These are phyloP conservation scores for Sebastes hubbsi DNA, from an alignment of 2,797 vertebrate species.

Conservation along the genomic window DNA sequence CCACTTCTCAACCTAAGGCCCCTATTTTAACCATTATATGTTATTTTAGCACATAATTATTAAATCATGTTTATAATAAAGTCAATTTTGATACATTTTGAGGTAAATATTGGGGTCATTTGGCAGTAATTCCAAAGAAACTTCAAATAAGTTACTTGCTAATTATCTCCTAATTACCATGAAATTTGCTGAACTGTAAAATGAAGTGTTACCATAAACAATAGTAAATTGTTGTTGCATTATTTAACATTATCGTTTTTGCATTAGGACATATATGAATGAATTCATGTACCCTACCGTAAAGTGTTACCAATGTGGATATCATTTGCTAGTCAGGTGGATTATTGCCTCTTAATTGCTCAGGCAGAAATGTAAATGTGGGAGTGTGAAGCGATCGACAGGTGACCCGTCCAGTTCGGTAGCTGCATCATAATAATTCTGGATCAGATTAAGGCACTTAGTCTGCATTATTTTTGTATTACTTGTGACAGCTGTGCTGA, in stretches of 20 bases:
- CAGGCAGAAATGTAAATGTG: background rate
- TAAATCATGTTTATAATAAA: too few species aligned
- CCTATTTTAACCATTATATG: too few species aligned
- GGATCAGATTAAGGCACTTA: background rate
- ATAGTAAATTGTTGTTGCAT: background rate
- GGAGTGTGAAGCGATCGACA: background rate
- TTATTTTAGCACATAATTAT: too few species aligned
- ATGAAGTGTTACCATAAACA: background rate
- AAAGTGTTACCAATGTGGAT: background rate
- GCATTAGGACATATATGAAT: background rate
- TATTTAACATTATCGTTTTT: background rate
- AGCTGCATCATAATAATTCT: background rate
- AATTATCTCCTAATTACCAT: too few species aligned
- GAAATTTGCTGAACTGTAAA: too few species aligned
- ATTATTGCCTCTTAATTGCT: background rate
- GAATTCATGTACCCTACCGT: background rate
- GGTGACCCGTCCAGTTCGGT: background rate
- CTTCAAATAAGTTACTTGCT: too few species aligned
- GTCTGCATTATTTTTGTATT: background rate
- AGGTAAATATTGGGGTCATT: too few species aligned
- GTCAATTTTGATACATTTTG: too few species aligned
- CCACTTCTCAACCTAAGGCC: too few species aligned
- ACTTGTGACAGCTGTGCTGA: constrained; percentile 9
- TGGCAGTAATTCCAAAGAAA: too few species aligned
- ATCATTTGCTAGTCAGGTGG: background rate